Conservation (phyloP, 2,888 invertebrate species). For the Fissipunctia ypsillon region DNA sequence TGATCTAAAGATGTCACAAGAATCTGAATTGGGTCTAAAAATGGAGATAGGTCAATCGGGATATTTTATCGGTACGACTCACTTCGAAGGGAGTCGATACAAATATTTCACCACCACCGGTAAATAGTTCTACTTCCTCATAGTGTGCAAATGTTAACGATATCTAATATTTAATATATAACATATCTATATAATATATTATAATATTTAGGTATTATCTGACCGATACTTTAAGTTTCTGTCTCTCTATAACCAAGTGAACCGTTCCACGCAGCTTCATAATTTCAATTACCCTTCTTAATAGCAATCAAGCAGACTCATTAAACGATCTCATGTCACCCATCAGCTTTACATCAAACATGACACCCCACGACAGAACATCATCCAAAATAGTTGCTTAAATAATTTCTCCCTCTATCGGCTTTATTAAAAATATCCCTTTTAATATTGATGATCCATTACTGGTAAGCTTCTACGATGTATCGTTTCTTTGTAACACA, state of each 20-base stretch:
- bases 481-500: constrained; percentile 86
- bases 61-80: not conserved
- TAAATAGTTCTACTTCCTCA: not conserved
- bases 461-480: constrained; percentile 80
- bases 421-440: constrained; percentile 75
- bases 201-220: not conserved
- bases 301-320: constrained; percentile 14
- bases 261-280: not conserved
- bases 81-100: not conserved
- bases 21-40: not conserved
- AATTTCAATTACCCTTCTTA: constrained; percentile 36
- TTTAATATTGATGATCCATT: constrained; percentile 87
- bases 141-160: not conserved
- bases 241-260: not conserved
- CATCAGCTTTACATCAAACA: constrained; percentile 42
- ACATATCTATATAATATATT: too few species aligned
- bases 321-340: constrained; percentile 46
- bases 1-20: not conserved
- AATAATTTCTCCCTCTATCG: constrained; percentile 59
- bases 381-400: constrained; percentile 58
- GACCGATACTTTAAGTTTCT: not conserved
- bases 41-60: too few species aligned
- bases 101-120: not conserved
- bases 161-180: too few species aligned
- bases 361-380: constrained; percentile 55